phyloP scores from a whole-genome alignment of 64 coral and sea anemone genomes.

The Montipora cactus region DNA sequence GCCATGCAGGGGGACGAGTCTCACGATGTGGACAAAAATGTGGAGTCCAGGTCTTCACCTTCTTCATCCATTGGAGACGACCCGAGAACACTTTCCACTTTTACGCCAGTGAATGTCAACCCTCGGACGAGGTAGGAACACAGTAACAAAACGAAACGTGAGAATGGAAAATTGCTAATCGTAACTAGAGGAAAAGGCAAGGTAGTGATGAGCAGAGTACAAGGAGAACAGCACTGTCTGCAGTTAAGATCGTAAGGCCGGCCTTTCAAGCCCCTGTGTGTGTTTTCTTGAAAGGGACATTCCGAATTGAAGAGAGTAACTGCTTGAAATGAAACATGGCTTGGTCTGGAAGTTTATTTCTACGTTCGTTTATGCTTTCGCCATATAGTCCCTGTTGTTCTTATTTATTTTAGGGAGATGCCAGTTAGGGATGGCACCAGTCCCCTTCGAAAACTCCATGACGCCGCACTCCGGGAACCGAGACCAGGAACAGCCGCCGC shows the following conservation, averaged over 20 bases:
- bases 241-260: too few relatives aligned
- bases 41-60: constrained; percentile 34
- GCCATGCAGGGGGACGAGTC: constrained; percentile 16
- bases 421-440: constrained; percentile 11
- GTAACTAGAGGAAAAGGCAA: not conserved
- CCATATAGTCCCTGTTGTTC: not conserved
- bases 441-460: constrained; percentile 18
- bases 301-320: too few relatives aligned
- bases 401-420: not conserved
- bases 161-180: not conserved
- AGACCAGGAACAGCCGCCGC: constrained; percentile 73
- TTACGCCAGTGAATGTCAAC: constrained; percentile 34
- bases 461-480: constrained; percentile 1
- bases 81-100: constrained; percentile 41
- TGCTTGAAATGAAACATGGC: too few relatives aligned
- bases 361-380: not conserved
- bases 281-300: too few relatives aligned
- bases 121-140: constrained; percentile 31
- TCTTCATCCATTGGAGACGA: not conserved
- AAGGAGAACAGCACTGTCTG: too few relatives aligned
- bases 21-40: constrained; percentile 56
- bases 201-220: too few relatives aligned
- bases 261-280: too few relatives aligned
- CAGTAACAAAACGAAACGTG: not conserved
- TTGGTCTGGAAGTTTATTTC: not conserved